Percentiles rank a stretch among this genome's conserved stretches.
Conservation (phyloP, 2,797 vertebrate species). For the Etheostoma nigrum region DNA sequence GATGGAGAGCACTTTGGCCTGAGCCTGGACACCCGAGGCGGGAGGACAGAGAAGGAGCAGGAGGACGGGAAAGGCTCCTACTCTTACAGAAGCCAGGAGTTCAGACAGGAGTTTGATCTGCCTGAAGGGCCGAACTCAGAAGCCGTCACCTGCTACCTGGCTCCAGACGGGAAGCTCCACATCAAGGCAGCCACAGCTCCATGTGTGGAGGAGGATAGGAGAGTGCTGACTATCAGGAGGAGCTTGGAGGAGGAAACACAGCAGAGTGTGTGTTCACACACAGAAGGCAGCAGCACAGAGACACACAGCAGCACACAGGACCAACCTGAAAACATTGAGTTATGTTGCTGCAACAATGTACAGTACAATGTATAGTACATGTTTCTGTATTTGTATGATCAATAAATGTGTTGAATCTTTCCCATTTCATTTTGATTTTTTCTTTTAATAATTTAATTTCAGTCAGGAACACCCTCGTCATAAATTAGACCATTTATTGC, state of each 20-base stretch:
- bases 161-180: slow-evolving; percentile 83
- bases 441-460: no score
- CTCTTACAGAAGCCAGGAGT: slow-evolving; percentile 85
- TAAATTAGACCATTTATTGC: no score
- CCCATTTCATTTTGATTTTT: no score
- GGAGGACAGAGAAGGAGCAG: slow-evolving; percentile 80
- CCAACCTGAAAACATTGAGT: slow-evolving; percentile 3
- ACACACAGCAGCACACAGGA: slow-evolving; percentile 14
- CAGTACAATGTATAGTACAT: background rate
- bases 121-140: slow-evolving; percentile 83
- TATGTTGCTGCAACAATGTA: background rate
- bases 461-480: no score
- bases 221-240: slow-evolving; percentile 50
- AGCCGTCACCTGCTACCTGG: slow-evolving; percentile 83
- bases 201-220: slow-evolving; percentile 39
- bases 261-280: slow-evolving; percentile 39
- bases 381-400: background rate
- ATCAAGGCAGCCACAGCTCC: slow-evolving; percentile 74
- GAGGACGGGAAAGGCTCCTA: slow-evolving; percentile 81
- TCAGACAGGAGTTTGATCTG: slow-evolving; percentile 86
- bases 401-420: background rate
- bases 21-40: slow-evolving; percentile 80
- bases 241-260: slow-evolving; percentile 44
- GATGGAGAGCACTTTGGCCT: slow-evolving; percentile 74
- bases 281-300: slow-evolving; percentile 10